These are phyloP conservation scores for Peromyscus maniculatus DNA, from an alignment of 2,113 vertebrate species.

Conservation along the genomic window DNA sequence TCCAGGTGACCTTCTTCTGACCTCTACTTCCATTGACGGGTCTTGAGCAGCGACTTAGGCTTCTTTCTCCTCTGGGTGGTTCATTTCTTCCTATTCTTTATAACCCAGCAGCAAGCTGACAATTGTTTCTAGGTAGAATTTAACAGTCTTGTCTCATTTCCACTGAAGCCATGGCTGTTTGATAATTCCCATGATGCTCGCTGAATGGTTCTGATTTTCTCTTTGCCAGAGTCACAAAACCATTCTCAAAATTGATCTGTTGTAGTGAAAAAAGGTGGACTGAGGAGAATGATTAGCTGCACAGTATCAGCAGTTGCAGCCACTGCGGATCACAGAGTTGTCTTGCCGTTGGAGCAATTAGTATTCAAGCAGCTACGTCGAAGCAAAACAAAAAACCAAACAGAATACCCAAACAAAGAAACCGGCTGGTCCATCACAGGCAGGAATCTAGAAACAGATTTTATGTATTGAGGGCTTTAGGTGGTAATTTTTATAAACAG, in stretches of 20 bases:
- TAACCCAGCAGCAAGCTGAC: no score
- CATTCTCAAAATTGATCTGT: not conserved
- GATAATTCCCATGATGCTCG: not conserved
- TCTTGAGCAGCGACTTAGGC: rapidly evolving
- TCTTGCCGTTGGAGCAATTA: not conserved
- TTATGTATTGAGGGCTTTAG: not conserved
- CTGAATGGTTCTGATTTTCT: not conserved
- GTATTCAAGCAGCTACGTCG: not conserved
- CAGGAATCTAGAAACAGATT: not conserved
- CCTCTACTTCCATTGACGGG: not conserved
- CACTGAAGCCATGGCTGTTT: not conserved
- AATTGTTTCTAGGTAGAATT: not conserved
- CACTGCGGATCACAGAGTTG: not conserved
- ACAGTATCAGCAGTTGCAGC: not conserved
- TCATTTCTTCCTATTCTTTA: not conserved
- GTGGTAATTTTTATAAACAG: not conserved
- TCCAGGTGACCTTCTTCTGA: not conserved
- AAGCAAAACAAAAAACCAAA: not conserved
- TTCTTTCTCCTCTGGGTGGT: not conserved
- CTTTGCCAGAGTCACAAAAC: not conserved
- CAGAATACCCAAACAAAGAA: not conserved
- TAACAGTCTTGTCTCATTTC: not conserved
- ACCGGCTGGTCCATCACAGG: rapidly evolving
- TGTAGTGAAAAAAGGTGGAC: not conserved
- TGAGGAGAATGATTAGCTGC: not conserved